phyloP scores from a whole-genome alignment of 2,797 vertebrate genomes.

The Lophotriccus pileatus region DNA sequence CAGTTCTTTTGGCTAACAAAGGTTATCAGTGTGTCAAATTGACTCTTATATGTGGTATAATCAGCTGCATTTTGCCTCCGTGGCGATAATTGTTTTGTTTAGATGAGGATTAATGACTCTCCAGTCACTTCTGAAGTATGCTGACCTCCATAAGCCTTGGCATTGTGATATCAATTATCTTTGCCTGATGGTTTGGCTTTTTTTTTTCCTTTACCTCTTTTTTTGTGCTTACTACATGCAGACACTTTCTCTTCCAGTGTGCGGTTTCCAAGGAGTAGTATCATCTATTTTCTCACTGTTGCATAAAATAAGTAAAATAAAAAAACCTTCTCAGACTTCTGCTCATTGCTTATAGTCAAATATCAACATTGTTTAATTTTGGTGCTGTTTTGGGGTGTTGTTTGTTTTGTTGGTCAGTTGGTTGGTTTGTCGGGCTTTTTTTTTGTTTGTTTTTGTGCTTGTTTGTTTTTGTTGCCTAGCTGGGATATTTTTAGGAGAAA shows the following conservation, averaged over 20 bases:
- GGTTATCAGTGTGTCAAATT: neutral
- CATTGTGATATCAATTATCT: neutral
- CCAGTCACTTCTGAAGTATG: neutral
- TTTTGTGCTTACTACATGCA: neutral
- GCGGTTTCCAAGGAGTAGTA: neutral
- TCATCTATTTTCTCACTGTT: neutral
- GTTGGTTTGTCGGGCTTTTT: rapidly evolving
- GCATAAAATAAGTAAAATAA: neutral
- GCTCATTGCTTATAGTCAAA: neutral
- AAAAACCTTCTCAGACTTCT: neutral
- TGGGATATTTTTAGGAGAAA: neutral
- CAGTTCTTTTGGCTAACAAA: neutral
- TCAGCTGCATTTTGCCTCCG: neutral
- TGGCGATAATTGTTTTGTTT: neutral
- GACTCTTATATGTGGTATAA: neutral
- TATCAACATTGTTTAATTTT: neutral
- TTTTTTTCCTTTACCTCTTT: rapidly evolving
- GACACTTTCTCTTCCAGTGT: neutral
- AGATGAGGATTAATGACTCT: neutral
- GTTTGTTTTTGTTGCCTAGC: neutral
- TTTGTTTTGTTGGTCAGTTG: neutral
- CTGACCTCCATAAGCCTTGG: neutral
- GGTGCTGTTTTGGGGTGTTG: neutral
- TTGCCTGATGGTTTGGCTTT: neutral
- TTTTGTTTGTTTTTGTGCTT: neutral